Evolutionary conservation across 2,888 invertebrate species (phyloP).

Genomic region (Tuberolachnus salignus): DNA sequence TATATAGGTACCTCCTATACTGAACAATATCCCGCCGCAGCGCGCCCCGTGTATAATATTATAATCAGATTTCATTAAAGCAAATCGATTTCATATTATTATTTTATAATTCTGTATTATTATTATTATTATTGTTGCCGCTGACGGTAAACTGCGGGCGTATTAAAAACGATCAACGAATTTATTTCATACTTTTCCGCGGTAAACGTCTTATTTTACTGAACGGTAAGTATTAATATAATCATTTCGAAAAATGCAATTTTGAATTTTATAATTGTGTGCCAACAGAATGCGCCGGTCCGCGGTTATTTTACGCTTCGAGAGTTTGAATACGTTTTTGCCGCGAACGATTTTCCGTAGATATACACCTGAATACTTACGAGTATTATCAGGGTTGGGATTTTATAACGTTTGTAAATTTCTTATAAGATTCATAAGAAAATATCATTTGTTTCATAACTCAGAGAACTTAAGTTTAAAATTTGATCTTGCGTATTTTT

Average conservation of each 20-base stretch:
- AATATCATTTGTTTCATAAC: no score
- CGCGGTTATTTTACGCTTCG: slow-evolving; percentile 10
- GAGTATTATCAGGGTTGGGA: no score
- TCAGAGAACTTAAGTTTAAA: no score
- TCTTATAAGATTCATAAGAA: no score
- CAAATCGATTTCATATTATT: slow-evolving; percentile 18
- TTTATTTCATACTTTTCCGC: slow-evolving; percentile 1
- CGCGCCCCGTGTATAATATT: background rate
- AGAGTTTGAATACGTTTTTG: background rate
- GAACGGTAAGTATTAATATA: slow-evolving; percentile 25
- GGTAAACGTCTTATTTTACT: background rate
- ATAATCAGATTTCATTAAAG: slow-evolving; percentile 25
- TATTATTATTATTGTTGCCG: background rate
- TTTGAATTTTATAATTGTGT: slow-evolving; percentile 31
- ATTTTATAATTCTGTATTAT: no score
- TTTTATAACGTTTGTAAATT: no score
- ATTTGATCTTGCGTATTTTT: no score
- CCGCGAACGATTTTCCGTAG: slow-evolving; percentile 2
- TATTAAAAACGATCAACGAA: slow-evolving; percentile 45
- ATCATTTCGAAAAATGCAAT: slow-evolving; percentile 34
- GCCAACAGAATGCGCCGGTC: no score
- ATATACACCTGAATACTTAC: no score
- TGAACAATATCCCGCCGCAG: background rate
- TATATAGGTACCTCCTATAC: background rate
- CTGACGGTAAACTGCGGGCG: background rate